These are phyloP conservation scores for Yponomeuta plumbellus DNA, from an alignment of 2,888 invertebrate species.

Conservation along the genomic window DNA sequence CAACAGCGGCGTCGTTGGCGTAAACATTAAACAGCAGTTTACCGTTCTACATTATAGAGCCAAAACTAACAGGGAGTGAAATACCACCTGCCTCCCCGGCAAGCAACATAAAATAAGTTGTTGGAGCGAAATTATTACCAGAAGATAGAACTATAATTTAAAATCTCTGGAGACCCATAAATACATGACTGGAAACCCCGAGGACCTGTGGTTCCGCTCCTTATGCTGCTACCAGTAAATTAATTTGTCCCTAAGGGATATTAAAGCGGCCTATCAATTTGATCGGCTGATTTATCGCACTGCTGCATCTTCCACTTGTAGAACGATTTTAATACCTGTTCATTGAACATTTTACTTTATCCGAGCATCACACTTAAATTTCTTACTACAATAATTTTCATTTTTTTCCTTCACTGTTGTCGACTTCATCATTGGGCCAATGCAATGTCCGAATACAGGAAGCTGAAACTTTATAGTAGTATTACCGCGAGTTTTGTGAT, in stretches of 20 bases:
- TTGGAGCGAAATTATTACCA: conserved; percentile 36
- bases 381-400: no score
- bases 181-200: conserved; percentile 38
- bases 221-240: conserved; percentile 48
- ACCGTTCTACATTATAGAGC: no score
- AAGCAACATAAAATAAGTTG: conserved; percentile 16
- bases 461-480: no score
- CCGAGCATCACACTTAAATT: no score
- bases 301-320: conserved; percentile 5
- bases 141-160: conserved; percentile 48
- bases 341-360: background rate
- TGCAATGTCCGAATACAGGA: no score
- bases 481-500: no score
- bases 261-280: conserved; percentile 37
- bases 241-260: conserved; percentile 47
- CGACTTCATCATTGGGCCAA: no score
- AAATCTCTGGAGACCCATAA: conserved; percentile 50
- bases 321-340: background rate
- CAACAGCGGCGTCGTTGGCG: no score
- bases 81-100: background rate
- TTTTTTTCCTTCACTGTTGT: no score
- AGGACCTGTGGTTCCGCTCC: conserved; percentile 51
- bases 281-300: conserved; percentile 17
- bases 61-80: background rate
- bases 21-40: no score